Evolutionary conservation across 2,113 vertebrate genomes (phyloP), one percentile per base, ranked within the genome.

Genomic region (Dipodomys spectabilis): DNA sequence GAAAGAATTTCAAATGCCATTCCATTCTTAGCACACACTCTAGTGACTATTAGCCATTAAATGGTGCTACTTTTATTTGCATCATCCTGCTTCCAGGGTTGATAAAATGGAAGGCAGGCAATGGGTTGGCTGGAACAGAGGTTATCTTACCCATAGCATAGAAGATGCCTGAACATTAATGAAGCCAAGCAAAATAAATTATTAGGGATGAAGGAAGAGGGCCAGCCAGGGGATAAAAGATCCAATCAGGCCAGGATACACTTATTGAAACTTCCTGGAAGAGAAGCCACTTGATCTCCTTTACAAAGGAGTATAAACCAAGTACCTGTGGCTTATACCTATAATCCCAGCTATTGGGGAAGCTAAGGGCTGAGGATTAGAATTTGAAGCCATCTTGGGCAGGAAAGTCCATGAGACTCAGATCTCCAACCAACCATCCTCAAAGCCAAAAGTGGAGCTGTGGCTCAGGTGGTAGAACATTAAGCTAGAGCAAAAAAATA

Each of bases 101-200:
- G 13, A 6, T 8, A 75, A 32, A 0, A 60, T 7, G 6, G 30
- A 30, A 23, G 25, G 39, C 0, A 22, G 10, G 16, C 19, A 44
- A 16, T 12, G 10, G 8, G 60, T 8, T 64, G 13, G 27, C 30
- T 23, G 23, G 30, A 65, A 3, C 23, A n/a, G 27, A 67, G 32
- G 6, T 25, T 9, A 35, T 64, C 7, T n/a, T 27, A 12, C 3
- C 6, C 25, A 30, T 11, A n/a, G 20, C 3, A 2, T 4, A 16
- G 16, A 20, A 9, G 71, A 45, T 9, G 3, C 78, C 1, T 39
- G 77, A 79, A 35, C 2, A 44, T 49, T 68, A 85, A n/a, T 15
- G n/a, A 84, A 82, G 2, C 11, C 74, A 89, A n/a, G 4, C 1
- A 35, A 74, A 83, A 45, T 39, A 83, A 20, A 28, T 62, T 39